These are phyloP conservation scores for Pharmacophagus antenor DNA, from an alignment of 2,888 invertebrate species.

Conservation along the genomic window DNA sequence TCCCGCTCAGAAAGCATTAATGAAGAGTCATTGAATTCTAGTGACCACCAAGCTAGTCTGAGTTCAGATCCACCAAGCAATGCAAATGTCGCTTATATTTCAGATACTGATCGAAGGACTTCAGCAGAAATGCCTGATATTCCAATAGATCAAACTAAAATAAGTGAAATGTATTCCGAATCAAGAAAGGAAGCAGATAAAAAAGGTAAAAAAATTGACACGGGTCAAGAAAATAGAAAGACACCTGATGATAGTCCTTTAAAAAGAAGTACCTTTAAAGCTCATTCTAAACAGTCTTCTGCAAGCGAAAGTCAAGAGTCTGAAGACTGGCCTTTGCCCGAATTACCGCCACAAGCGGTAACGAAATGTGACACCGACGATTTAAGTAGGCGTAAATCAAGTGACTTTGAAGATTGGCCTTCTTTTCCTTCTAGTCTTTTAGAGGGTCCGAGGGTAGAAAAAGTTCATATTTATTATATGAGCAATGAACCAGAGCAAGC, in stretches of 20 bases:
- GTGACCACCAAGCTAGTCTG: slow-evolving; percentile 91
- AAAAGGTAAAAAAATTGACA: slow-evolving; percentile 48
- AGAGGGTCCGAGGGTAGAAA: slow-evolving; percentile 87
- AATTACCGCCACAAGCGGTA: slow-evolving; percentile 82
- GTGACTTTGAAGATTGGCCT: slow-evolving; percentile 90
- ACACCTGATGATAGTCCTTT: slow-evolving; percentile 51
- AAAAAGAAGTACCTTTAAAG: slow-evolving; percentile 57
- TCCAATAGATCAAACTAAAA: slow-evolving; percentile 86
- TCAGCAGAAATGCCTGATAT: slow-evolving; percentile 93
- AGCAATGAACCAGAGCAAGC: slow-evolving; percentile 89
- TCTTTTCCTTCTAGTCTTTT: slow-evolving; percentile 88
- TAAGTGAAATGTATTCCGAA: slow-evolving; percentile 79
- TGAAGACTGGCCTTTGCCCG: slow-evolving; percentile 88
- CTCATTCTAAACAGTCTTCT: slow-evolving; percentile 67
- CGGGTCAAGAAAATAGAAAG: slow-evolving; percentile 48
- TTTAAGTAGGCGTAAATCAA: slow-evolving; percentile 69
- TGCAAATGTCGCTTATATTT: slow-evolving; percentile 87
- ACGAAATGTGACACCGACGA: slow-evolving; percentile 52
- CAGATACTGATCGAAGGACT: slow-evolving; percentile 88
- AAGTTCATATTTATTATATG: slow-evolving; percentile 90
- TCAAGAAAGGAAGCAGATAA: slow-evolving; percentile 75
- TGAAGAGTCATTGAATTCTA: slow-evolving; percentile 90
- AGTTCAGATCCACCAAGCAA: slow-evolving; percentile 92
- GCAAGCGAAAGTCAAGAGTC: slow-evolving; percentile 86
- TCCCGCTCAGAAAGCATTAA: slow-evolving; percentile 91